phyloP scores from a whole-genome alignment of 2,113 vertebrate genomes.

The Phainopepla nitens region DNA sequence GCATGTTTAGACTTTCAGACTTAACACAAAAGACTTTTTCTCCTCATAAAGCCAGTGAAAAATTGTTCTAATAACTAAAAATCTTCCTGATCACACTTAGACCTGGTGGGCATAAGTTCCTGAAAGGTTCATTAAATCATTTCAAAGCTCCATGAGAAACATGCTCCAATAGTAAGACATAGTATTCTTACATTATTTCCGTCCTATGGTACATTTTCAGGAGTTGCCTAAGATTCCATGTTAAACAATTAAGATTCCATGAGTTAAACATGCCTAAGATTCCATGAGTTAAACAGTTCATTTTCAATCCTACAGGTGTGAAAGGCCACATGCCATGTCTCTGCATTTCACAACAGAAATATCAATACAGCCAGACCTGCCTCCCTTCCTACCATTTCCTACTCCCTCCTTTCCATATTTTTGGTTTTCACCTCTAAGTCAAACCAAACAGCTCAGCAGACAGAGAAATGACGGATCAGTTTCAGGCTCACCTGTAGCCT shows the following conservation, averaged over 20 bases:
- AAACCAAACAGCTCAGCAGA: background rate
- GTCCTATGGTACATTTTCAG: background rate
- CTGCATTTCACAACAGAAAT: background rate
- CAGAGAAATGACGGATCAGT: conserved; percentile 15
- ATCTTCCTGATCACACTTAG: background rate
- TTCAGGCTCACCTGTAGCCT: conserved; percentile 41
- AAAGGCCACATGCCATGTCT: background rate
- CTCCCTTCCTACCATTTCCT: background rate
- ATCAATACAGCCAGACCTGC: background rate
- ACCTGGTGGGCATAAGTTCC: background rate
- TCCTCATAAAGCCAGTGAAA: background rate
- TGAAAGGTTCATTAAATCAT: background rate
- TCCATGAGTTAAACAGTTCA: background rate
- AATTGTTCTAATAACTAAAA: background rate
- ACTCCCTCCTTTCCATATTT: background rate
- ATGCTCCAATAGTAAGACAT: background rate
- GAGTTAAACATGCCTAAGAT: background rate
- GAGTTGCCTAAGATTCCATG: background rate
- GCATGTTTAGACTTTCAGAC: background rate
- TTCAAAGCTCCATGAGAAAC: background rate
- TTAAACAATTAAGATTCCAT: too few species aligned
- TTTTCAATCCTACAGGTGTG: background rate
- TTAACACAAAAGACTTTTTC: background rate
- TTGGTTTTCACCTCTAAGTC: background rate
- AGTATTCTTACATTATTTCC: background rate